A percentile compares a stretch with the other conserved stretches of the same genome.
phyloP scores from a whole-genome alignment of 2,888 invertebrate genomes.

The Harmothoe impar region DNA sequence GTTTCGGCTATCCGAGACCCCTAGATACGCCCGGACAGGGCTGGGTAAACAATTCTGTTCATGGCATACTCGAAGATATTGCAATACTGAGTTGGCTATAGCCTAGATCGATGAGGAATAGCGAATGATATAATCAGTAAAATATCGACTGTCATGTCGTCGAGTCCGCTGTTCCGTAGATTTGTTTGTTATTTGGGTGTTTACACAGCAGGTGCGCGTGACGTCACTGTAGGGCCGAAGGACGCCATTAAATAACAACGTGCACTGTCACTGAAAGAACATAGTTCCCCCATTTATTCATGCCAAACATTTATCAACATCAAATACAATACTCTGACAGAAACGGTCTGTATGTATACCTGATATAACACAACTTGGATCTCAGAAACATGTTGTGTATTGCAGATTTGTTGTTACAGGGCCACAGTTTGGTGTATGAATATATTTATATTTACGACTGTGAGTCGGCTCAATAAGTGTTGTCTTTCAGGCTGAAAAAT shows the following conservation, averaged over 20 bases:
- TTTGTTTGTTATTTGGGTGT: conserved; percentile 78
- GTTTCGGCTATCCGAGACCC: too few relatives aligned
- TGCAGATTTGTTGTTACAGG: neutral
- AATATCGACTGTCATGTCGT: conserved; percentile 38
- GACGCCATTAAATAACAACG: conserved; percentile 75
- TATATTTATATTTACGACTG: conserved; percentile 81
- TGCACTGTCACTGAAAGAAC: conserved; percentile 67
- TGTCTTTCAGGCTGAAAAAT: conserved; percentile 75
- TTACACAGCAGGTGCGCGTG: conserved; percentile 81
- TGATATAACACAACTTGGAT: too few relatives aligned
- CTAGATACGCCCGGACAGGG: neutral
- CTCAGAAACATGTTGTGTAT: neutral
- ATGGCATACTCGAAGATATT: neutral
- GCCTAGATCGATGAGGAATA: neutral
- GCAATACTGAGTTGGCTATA: neutral
- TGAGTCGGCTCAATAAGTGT: conserved; percentile 77
- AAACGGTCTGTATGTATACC: too few relatives aligned
- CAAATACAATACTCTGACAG: neutral
- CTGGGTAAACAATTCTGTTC: neutral
- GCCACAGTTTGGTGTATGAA: conserved; percentile 66
- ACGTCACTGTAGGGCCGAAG: conserved; percentile 74
- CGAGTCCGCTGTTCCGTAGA: neutral
- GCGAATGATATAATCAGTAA: neutral
- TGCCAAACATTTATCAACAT: too few relatives aligned
- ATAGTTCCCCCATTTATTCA: conserved; percentile 3